Percentiles rank a stretch among this genome's conserved stretches.
phyloP scores from a whole-genome alignment of 2,888 invertebrate genomes.

The Coronaproctus castanopsis region DNA sequence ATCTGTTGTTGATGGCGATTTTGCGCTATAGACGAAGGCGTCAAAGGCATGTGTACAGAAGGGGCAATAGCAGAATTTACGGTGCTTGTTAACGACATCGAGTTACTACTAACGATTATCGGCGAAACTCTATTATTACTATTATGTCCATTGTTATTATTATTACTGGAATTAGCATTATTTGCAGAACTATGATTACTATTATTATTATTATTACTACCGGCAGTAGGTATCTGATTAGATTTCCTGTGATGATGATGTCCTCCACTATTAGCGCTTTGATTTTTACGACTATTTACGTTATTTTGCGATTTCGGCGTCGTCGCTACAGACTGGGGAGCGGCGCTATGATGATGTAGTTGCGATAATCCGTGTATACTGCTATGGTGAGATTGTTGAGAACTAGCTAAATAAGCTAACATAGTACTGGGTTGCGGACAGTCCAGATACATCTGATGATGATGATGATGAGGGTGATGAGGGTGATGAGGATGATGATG shows the following conservation, averaged over 20 bases:
- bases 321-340: background rate
- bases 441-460: constrained; percentile 8
- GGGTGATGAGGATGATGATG: too few relatives aligned
- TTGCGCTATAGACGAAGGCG: constrained; percentile 5
- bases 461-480: too few relatives aligned
- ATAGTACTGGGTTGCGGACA: background rate
- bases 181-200: background rate
- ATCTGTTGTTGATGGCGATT: constrained; percentile 8
- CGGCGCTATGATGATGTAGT: background rate
- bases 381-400: background rate
- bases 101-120: too few relatives aligned
- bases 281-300: background rate
- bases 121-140: too few relatives aligned
- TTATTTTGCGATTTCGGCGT: background rate
- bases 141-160: background rate
- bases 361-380: background rate
- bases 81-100: background rate
- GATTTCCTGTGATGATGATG: background rate
- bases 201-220: background rate
- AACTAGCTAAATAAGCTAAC: background rate
- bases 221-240: background rate
- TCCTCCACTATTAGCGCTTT: background rate
- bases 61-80: background rate
- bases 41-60: background rate
- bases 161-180: background rate